Evolutionary conservation across 2,888 invertebrate species (phyloP).

Genomic region (Adelphocoris suturalis): DNA sequence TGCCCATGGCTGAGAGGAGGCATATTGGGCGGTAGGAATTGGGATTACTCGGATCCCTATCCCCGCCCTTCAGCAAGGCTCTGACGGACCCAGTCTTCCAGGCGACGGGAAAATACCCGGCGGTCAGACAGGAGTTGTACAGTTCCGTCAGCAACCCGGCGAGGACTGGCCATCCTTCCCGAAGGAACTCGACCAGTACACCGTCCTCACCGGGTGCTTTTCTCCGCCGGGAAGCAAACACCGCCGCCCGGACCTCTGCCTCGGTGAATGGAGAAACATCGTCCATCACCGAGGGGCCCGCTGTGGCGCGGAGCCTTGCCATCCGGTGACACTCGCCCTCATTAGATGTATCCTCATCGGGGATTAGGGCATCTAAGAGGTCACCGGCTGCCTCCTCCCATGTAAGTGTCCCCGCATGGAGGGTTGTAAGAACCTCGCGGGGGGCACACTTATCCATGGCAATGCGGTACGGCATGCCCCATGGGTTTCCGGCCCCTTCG

Average conservation of each 20-base stretch:
- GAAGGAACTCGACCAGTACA: neutral
- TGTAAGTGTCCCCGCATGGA: neutral
- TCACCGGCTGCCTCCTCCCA: conserved; percentile 6
- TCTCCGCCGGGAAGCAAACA: too few species aligned
- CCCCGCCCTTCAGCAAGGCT: conserved; percentile 21
- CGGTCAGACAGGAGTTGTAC: neutral
- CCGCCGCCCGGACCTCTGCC: too few species aligned
- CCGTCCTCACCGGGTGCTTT: neutral
- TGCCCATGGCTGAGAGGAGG: conserved; percentile 47
- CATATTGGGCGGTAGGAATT: conserved; percentile 36
- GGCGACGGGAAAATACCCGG: conserved; percentile 38
- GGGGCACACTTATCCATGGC: neutral
- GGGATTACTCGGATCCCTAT: neutral
- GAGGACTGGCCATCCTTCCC: neutral
- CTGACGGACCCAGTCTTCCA: conserved; percentile 30
- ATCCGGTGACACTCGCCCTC: too few species aligned
- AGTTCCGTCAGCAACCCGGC: neutral
- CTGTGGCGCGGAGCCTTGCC: too few species aligned
- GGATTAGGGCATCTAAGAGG: neutral
- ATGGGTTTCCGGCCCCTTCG: neutral
- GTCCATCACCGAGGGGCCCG: too few species aligned
- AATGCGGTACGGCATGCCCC: conserved; percentile 16
- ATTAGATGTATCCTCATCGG: too few species aligned
- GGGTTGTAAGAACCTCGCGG: neutral
- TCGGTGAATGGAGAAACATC: too few species aligned